phyloP scores from a whole-genome alignment of 2,797 vertebrate species.

The Austrolebias charrua region DNA sequence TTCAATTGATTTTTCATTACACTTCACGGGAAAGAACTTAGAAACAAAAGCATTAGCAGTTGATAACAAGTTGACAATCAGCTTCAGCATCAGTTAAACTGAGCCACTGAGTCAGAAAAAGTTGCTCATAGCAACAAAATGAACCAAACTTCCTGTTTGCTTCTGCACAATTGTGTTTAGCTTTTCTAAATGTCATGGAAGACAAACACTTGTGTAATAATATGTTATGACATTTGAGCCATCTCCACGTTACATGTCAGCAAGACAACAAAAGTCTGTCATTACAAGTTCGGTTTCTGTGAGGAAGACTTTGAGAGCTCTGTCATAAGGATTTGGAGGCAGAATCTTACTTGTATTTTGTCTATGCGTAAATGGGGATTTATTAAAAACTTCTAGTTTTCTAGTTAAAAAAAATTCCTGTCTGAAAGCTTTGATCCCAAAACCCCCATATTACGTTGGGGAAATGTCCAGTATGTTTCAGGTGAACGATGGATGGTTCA shows the following conservation, averaged over 20 bases:
- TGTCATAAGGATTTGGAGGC: background rate
- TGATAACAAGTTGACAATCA: background rate
- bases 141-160: background rate
- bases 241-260: conserved; percentile 16
- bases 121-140: background rate
- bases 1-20: too few species aligned
- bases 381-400: conserved; percentile 14
- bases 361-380: conserved; percentile 36
- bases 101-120: background rate
- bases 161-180: background rate
- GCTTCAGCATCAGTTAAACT: background rate
- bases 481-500: too few species aligned
- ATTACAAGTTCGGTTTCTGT: background rate
- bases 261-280: conserved; percentile 11
- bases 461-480: conserved; percentile 2
- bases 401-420: too few species aligned
- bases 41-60: too few species aligned
- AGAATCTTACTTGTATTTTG: conserved; percentile 8
- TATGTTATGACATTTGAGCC: conserved; percentile 9
- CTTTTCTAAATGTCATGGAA: background rate
- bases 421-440: background rate
- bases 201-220: conserved; percentile 5
- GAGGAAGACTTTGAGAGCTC: background rate
- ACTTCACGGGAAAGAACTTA: too few species aligned
- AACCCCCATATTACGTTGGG: conserved; percentile 18